Conservation (phyloP, 2,113 vertebrate genomes). For the Anseranas semipalmata region DNA sequence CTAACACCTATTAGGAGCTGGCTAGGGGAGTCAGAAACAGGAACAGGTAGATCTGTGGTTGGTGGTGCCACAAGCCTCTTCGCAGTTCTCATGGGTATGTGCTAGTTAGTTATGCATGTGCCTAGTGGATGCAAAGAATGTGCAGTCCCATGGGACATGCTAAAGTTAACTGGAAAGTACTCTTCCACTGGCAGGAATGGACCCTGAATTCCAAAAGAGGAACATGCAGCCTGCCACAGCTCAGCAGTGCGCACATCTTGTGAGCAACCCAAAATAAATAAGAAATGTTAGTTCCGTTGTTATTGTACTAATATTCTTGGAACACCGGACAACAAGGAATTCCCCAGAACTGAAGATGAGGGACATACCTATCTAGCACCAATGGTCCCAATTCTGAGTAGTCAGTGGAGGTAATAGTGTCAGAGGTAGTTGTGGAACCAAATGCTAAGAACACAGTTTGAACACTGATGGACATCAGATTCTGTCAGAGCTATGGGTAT, state of each 20-base stretch:
- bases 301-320: not conserved
- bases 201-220: not conserved
- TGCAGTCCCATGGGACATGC: not conserved
- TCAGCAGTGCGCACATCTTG: not conserved
- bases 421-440: not conserved
- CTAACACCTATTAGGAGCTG: not conserved
- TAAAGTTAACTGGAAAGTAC: not conserved
- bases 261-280: not conserved
- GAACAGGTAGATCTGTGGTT: not conserved
- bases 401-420: not conserved
- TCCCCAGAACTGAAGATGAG: not conserved
- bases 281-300: not conserved
- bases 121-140: not conserved
- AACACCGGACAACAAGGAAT: not conserved
- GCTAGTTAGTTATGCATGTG: not conserved
- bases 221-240: not conserved
- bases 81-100: rapidly evolving
- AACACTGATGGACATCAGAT: not conserved
- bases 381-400: not conserved
- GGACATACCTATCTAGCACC: not conserved
- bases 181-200: not conserved
- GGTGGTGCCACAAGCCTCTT: not conserved
- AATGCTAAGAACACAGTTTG: not conserved
- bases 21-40: not conserved
- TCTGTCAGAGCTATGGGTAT: not conserved